Conservation (phyloP, 1,140 invertebrate species). For the Oncopeltus fasciatus region DNA sequence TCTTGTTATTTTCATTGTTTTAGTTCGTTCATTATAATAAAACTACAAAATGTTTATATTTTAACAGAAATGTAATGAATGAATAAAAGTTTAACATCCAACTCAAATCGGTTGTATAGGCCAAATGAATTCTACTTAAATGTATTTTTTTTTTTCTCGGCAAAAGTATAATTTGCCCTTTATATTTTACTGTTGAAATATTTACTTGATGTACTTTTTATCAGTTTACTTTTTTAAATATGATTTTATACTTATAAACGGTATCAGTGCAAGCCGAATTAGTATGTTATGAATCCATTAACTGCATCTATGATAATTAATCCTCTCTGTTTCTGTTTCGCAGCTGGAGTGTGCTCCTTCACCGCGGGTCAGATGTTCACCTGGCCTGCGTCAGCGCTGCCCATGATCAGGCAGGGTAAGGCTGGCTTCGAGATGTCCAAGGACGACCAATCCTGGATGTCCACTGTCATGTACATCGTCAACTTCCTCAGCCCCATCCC, state of each 20-base stretch:
- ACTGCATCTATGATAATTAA: background rate
- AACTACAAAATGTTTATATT: too few species aligned
- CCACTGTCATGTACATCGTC: conserved; percentile 16
- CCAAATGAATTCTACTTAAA: too few species aligned
- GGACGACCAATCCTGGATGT: conserved; percentile 12
- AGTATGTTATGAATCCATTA: background rate
- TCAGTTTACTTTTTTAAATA: background rate
- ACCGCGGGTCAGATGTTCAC: background rate
- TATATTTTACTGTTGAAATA: background rate
- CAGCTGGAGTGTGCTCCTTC: background rate
- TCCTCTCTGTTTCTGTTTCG: background rate
- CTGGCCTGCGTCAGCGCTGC: conserved; percentile 13
- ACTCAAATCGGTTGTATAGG: too few species aligned
- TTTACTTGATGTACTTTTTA: background rate
- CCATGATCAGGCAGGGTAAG: conserved; percentile 6
- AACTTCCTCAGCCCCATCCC: conserved; percentile 24
- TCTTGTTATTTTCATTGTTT: too few species aligned
- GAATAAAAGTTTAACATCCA: too few species aligned
- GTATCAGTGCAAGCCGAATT: background rate
- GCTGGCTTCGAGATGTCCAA: conserved; percentile 5
- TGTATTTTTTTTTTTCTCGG: too few species aligned
- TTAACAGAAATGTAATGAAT: too few species aligned
- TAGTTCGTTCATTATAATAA: too few species aligned
- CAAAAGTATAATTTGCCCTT: background rate
- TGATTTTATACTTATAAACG: background rate